Evolutionary conservation across 2,113 vertebrate species (phyloP), one percentile per base, ranked within the genome.

Genomic region (Guaruba guarouba): DNA sequence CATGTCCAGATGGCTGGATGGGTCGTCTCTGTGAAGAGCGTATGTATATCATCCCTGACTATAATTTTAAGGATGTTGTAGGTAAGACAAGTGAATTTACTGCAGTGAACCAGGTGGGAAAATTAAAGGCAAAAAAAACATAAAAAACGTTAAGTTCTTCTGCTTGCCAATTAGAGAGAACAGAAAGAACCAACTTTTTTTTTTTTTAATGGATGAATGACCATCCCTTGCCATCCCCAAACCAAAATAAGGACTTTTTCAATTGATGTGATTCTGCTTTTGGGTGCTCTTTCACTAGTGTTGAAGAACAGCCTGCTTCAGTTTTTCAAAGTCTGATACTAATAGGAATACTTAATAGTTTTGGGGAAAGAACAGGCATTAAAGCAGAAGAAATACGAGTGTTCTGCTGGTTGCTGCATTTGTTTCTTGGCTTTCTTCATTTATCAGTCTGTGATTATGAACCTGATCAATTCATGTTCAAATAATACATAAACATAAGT

Each of bases 1-100:
- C 98, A 3, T 99, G 99, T 79, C 98, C 98, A 0, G 98, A 99
- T 3, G 99, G 99, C 67, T 99, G 99, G 99, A 99, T 99, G 99
- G 99, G 99, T 22, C 98, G 98, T 39, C 98, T 99, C 24, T 99
- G 99, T 91, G 99, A 99, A 94, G 99, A 99, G 84, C 99, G 99
- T 99, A 96, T 84, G 99, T 99, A 91, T 81, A 49, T 17, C 49
- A 51, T 25, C 39, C 74, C 35, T n/a, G 14, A 39, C 11, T 48
- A 5, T 63, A 35, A 39, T 54, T 82, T 24, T 51, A 35, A 52
- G 33, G 44, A 24, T 44, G 8, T 18, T 74, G 23, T 52, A 39
- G 35, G 31, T 75, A 73, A 84, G 61, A 44, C 61, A 61, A 15
- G 11, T 52, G 10, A 67, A 75, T 68, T 80, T 75, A 39, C 33